Evolutionary conservation across 2,113 vertebrate genomes (phyloP).

Genomic region (Ranitomeya variabilis): DNA sequence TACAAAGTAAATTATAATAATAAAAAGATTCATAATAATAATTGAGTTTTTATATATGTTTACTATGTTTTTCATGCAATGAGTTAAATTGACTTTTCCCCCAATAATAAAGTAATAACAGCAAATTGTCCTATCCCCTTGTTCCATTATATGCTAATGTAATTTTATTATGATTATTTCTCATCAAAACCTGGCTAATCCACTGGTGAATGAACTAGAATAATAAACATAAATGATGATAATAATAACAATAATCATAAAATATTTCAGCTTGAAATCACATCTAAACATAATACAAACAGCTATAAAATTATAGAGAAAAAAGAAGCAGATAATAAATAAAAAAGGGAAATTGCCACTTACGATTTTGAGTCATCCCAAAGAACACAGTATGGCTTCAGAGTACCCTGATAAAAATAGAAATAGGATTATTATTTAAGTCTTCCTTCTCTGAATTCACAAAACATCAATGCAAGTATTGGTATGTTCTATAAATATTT

Average conservation of each 20-base stretch:
- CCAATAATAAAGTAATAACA: background rate
- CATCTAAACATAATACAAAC: conserved; percentile 23
- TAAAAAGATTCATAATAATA: background rate
- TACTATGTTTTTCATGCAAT: background rate
- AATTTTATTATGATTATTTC: conserved; percentile 35
- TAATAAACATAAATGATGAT: conserved; percentile 39
- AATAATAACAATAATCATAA: conserved; percentile 28
- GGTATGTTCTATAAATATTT: background rate
- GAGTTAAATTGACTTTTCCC: background rate
- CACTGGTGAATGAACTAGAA: background rate
- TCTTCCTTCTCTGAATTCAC: background rate
- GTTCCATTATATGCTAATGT: conserved; percentile 28
- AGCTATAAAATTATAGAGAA: conserved; percentile 22
- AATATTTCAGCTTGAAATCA: conserved; percentile 31
- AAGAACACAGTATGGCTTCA: conserved; percentile 94
- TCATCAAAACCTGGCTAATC: conserved; percentile 37
- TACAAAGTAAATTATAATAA: background rate
- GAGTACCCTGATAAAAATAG: conserved; percentile 83
- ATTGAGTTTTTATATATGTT: background rate
- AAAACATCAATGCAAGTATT: background rate
- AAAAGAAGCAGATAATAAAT: background rate
- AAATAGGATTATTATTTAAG: conserved; percentile 6
- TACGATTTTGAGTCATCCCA: conserved; percentile 94
- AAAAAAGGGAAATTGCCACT: conserved; percentile 70
- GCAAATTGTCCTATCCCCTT: conserved; percentile 9